Conservation (phyloP, 2,797 vertebrate species). For the Ataeniobius toweri region DNA sequence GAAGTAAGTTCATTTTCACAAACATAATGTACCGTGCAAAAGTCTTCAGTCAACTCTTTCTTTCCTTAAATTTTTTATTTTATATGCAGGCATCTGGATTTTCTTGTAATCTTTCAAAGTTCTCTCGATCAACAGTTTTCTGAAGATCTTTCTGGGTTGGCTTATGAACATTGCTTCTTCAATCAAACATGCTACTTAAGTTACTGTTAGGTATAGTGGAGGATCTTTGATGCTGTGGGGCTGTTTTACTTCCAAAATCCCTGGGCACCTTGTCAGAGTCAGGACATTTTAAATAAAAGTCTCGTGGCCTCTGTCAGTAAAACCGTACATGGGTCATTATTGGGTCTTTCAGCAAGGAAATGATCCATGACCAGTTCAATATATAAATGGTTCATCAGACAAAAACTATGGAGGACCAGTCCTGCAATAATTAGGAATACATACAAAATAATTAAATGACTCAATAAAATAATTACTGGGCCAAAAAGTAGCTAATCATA, state of each 20-base stretch:
- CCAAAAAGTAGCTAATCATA: too few relatives aligned
- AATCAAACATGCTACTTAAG: background rate
- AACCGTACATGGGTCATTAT: background rate
- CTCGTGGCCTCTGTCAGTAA: background rate
- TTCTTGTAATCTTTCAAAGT: background rate
- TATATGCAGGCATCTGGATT: background rate
- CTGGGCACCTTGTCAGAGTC: background rate
- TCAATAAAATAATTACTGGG: too few relatives aligned
- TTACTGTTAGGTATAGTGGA: background rate
- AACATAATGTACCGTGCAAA: background rate
- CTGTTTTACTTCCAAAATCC: background rate
- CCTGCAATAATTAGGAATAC: too few relatives aligned
- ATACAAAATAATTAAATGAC: too few relatives aligned
- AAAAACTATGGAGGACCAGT: background rate
- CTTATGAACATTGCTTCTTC: background rate
- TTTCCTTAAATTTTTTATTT: background rate
- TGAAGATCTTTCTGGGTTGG: background rate
- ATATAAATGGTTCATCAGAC: background rate
- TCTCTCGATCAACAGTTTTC: background rate
- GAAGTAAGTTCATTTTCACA: constrained; percentile 86
- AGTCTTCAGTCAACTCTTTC: background rate
- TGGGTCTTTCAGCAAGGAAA: background rate
- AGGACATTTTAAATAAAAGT: background rate
- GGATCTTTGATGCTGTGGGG: background rate
- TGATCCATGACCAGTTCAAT: background rate